Conservation (phyloP, 2,888 invertebrate genomes). For the Mantis religiosa region DNA sequence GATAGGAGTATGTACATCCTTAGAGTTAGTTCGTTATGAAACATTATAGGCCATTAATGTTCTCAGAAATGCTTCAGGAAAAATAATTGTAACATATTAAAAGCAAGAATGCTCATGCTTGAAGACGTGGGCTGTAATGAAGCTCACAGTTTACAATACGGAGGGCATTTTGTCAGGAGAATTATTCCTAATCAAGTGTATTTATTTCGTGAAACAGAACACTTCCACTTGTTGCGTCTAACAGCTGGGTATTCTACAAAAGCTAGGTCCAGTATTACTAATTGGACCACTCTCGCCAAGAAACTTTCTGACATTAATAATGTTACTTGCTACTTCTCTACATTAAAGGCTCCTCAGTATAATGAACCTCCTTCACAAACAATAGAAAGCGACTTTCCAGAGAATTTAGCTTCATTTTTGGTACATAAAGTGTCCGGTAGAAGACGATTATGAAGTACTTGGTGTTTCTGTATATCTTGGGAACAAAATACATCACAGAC, state of each 20-base stretch:
- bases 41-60: background rate
- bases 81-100: background rate
- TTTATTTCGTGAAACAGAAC: background rate
- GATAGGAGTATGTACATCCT: no score
- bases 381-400: background rate
- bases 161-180: background rate
- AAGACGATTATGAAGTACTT: no score
- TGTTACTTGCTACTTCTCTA: background rate
- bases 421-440: background rate
- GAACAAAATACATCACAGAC: no score
- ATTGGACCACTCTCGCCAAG: background rate
- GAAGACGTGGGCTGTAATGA: background rate
- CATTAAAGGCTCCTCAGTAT: background rate
- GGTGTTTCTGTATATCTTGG: no score
- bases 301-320: background rate
- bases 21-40: background rate
- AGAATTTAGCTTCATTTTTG: background rate
- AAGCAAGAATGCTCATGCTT: background rate
- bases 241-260: background rate
- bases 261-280: background rate
- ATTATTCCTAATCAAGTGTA: background rate
- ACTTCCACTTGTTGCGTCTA: background rate
- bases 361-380: background rate
- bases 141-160: background rate
- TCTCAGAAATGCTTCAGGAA: background rate